phyloP scores from a whole-genome alignment of 2,113 vertebrate species.

The Macaca fascicularis region T2T-MFA8v1.1 NC_088388.1:32127501-32128000 shows the following conservation, averaged over 20 bases:
- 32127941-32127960: neutral
- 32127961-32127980: neutral
- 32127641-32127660: neutral
- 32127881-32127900: neutral
- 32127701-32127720: neutral
- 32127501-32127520: neutral
- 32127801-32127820: neutral
- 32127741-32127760: neutral
- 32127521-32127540: neutral
- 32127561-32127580: neutral
- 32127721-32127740: neutral
- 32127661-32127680: neutral
- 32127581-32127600: neutral
- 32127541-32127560: neutral
- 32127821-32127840: neutral
- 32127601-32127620: neutral
- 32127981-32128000: neutral
- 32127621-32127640: neutral
- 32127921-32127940: neutral
- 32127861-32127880: rapidly evolving
- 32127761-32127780: neutral
- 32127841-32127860: neutral
- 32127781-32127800: neutral
- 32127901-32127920: neutral
- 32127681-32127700: neutral